Percentiles rank a stretch among this genome's conserved stretches.
phyloP scores from a whole-genome alignment of 2,888 invertebrate species.

The Tinea trinotella region DNA sequence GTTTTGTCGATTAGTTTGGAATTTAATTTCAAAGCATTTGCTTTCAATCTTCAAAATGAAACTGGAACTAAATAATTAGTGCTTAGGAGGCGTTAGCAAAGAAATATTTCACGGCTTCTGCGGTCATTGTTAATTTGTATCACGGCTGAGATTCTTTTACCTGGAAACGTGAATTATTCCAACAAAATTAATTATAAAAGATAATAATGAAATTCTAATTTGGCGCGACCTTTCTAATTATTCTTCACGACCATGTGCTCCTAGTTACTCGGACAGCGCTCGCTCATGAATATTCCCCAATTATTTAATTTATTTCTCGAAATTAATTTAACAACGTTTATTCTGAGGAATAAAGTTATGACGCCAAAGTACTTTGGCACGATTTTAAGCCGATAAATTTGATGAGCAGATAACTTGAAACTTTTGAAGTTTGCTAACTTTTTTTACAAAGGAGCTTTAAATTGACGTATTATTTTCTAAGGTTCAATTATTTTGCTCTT shows the following conservation, averaged over 20 bases:
- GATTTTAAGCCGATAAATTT: neutral
- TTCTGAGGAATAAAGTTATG: conserved; percentile 11
- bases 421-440: neutral
- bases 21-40: no score
- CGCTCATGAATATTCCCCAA: conserved; percentile 24
- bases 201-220: conserved; percentile 19
- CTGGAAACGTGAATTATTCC: conserved; percentile 10
- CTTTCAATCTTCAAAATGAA: no score
- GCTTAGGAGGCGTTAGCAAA: no score
- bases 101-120: neutral
- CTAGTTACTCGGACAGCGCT: conserved; percentile 17
- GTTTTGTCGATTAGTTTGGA: no score
- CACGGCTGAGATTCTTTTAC: neutral
- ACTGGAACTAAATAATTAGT: no score
- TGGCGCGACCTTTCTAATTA: conserved; percentile 15
- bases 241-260: conserved; percentile 22
- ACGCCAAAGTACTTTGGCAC: conserved; percentile 9
- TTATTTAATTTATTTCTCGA: conserved; percentile 23
- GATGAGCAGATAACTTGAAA: neutral
- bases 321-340: conserved; percentile 21
- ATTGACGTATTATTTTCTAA: no score
- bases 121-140: neutral
- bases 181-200: conserved; percentile 21
- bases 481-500: no score
- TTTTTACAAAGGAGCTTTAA: no score